Evolutionary conservation across 2,113 vertebrate genomes (phyloP), one percentile per base, ranked within the genome.

Genomic region (Corythoichthys intestinalis): DNA sequence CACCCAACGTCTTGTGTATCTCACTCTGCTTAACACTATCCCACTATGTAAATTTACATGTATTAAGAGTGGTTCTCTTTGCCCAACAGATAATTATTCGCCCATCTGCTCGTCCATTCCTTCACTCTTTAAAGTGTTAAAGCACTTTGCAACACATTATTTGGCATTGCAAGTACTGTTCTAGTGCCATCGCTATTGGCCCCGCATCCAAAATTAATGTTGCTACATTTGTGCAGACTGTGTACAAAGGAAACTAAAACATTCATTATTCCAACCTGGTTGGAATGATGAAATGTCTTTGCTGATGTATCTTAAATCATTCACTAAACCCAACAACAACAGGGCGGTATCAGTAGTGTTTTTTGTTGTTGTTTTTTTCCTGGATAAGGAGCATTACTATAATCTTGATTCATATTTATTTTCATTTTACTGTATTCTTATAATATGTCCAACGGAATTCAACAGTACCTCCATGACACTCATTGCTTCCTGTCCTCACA

Each of bases 151-250:
- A 50, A 50, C 34, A 9, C 47, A 52, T 52, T 65, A 49, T 52
- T 65, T 65, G 28, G 39, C 41, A n/a, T 47, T 13, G 38, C 41
- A 46, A 47, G n/a, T 34, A 63, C n/a, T 13, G 60, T 46, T 63
- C 44, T 7, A 46, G 41, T 13, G 4, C 60, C 41, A 10, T 35
- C 62, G 37, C 20, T 49, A 37, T 65, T 35, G 14, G 64, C 14
- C 34, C 35, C 4, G 17, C 64, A 52, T 65, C 35, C 64, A 65
- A 50, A 65, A 65, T 65, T 6, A 50, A 38, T 52, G 48, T 38
- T 65, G 64, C 15, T 50, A 65, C 35, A n/a, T 50, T 49, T 65
- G 34, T 65, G 46, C 28, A 49, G 63, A 17, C 46, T 65, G 47
- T 49, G 28, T 50, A 15, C 15, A 50, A 35, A 48, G 48, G 35